Evolutionary conservation across 2,113 vertebrate species (phyloP), one percentile per base, ranked within the genome.

Genomic region (Oenanthe oenanthe): DNA sequence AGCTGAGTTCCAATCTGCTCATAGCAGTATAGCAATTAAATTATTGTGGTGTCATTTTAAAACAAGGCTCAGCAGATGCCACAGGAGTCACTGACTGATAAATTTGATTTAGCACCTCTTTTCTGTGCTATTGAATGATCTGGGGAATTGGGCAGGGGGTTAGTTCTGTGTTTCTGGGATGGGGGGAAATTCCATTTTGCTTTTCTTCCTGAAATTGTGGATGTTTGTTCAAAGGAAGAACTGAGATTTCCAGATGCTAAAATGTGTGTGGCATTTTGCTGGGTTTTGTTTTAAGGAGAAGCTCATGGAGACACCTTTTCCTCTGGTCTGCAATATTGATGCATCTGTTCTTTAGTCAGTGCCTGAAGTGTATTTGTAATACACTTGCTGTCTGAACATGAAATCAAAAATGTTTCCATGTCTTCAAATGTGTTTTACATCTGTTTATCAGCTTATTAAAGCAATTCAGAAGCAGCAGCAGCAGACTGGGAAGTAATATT

Each of bases 401-500:
- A 76, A 93, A 74, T 45, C 36, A 73, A 25, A 77, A 29, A 45
- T 48, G 8, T 58, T 85, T 68, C 54, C 75, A 2, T 19, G 12
- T 76, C 40, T 84, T 89, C 15, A 84, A n/a, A 57, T 62, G 14
- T 62, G 8, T 48, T 80, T 84, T 80, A 20, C 12, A 66, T 48
- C 48, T 82, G 75, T 82, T 94, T 67, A 61, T 62, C 38, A 82
- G 31, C 53, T 76, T 67, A 76, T 50, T 53, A n/a, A 80, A 94
- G 36, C 62, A 57, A 51, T 57, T 76, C 58, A 61, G 36, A 56
- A 82, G 36, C 38, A 90, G 75, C 19, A 85, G 42, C 48, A 75
- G 62, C 29, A 42, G 61, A 24, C 18, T 70, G 73, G 28, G 28
- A 86, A 70, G 31, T 48, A 48, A n/a, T 16, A 18, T 3, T 53